A percentile compares a stretch with the other conserved stretches of the same genome.
Conservation (phyloP, 2,888 invertebrate species). For the Pseudanteris insignis region DNA sequence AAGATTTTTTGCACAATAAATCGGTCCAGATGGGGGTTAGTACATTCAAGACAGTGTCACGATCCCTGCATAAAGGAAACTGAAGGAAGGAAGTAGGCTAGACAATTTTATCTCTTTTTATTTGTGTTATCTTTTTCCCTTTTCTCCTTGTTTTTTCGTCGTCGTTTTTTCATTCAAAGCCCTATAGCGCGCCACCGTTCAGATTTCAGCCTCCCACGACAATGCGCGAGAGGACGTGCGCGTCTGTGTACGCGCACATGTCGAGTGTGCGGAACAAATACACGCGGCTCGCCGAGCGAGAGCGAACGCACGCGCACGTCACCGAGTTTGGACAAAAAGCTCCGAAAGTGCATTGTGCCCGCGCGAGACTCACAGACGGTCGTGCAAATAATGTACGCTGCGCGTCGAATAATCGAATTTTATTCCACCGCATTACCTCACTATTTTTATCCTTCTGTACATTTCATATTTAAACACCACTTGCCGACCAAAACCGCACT, state of each 20-base stretch:
- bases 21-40: slow-evolving; percentile 28
- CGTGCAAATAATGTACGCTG: slow-evolving; percentile 45
- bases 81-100: slow-evolving; percentile 51
- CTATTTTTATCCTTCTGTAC: slow-evolving; percentile 14
- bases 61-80: slow-evolving; percentile 39
- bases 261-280: slow-evolving; percentile 26
- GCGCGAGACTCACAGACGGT: slow-evolving; percentile 50
- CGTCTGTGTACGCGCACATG: slow-evolving; percentile 47
- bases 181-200: slow-evolving; percentile 51
- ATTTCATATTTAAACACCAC: slow-evolving; percentile 10
- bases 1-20: slow-evolving; percentile 35
- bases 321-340: slow-evolving; percentile 46
- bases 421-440: slow-evolving; percentile 26
- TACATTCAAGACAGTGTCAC: slow-evolving; percentile 44
- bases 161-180: slow-evolving; percentile 40
- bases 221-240: slow-evolving; percentile 55
- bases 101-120: slow-evolving; percentile 48
- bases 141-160: slow-evolving; percentile 27
- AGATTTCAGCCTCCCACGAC: slow-evolving; percentile 64
- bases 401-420: slow-evolving; percentile 43
- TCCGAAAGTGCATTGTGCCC: slow-evolving; percentile 55
- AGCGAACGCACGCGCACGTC: slow-evolving; percentile 11
- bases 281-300: slow-evolving; percentile 20
- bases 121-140: slow-evolving; percentile 36
- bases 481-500: not conserved